Base-by-base conservation (phyloP, 2,113 vertebrate genomes). In the Morone chrysops region DNA sequence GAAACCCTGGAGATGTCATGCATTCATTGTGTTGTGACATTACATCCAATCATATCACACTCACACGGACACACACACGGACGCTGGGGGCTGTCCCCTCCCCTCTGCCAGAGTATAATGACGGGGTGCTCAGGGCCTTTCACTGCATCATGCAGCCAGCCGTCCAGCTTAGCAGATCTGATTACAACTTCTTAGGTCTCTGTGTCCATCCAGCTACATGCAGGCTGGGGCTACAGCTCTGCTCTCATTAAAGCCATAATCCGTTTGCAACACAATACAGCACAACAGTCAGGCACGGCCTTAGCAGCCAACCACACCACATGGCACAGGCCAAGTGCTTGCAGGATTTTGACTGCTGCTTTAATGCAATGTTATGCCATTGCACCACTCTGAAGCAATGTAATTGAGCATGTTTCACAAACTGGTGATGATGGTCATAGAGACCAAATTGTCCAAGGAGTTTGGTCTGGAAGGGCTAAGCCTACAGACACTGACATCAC, bases 171-270 rank as follows among this genome's bases (percentile, higher is more conserved):
- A 84, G 82, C 68, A 71, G 90, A 90, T 91, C 92, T 93, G 90
- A 92, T 92, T 93, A 94, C 91, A 90, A 77, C 84, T 66, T 86
- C 89, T 93, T 81, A 87, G 81, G 74, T 81, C 68, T 83, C 56
- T 51, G 67, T 80, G 85, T 88, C 67, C 82, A 17, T 78, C 69
- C 85, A 85, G 83, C 85, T 57, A 72, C 87, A 85, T 36, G 84
- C 84, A 59, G 63, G 77, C 82, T 10, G 67, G 4, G 50, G 45
- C 77, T 45, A 5, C 78, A 67, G 89, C 82, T 73, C 82, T 68
- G 75, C 81, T 70, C 81, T 85, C 88, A 88, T 82, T 87, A 87
- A 80, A 76, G 66, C 78, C 81, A 66, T 91, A 94, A 93, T 92
- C 90, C 90, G 85, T 78, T 75, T 51, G 84, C 81, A 85, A 40